phyloP scores from a whole-genome alignment of 2,113 vertebrate genomes.

The Actinemys pallida region DNA sequence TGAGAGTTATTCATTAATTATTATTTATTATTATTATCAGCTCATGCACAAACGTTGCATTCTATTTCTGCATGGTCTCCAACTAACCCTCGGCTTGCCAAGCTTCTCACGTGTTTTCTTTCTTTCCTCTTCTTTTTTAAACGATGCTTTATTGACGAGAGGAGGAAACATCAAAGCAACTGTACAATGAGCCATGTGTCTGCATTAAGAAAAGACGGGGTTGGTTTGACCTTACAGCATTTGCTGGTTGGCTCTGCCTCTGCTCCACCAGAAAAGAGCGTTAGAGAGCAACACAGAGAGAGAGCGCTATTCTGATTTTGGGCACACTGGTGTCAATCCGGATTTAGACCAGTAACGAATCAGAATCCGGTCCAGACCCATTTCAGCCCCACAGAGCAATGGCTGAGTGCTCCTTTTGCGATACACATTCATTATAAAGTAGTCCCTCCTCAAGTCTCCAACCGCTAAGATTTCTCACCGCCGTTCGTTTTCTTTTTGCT shows the following conservation, averaged over 20 bases:
- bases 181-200: neutral
- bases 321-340: neutral
- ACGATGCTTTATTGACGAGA: neutral
- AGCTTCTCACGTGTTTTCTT: neutral
- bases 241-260: neutral
- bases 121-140: neutral
- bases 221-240: neutral
- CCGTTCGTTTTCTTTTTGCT: neutral
- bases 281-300: neutral
- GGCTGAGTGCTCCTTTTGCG: neutral
- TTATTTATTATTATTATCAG: neutral
- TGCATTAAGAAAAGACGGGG: neutral
- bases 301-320: neutral
- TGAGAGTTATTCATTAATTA: neutral
- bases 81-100: neutral
- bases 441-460: neutral
- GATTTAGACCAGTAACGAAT: neutral
- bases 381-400: neutral
- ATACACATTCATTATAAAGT: neutral
- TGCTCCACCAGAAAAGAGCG: neutral
- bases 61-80: neutral
- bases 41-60: neutral
- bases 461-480: neutral
- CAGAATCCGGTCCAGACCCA: accelerated
- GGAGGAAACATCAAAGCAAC: neutral